Percentiles rank a stretch among this genome's conserved stretches.
These are phyloP conservation scores for Nematopogon swammerdamellus DNA, from an alignment of 2,888 invertebrate species.

Conservation along the genomic window DNA sequence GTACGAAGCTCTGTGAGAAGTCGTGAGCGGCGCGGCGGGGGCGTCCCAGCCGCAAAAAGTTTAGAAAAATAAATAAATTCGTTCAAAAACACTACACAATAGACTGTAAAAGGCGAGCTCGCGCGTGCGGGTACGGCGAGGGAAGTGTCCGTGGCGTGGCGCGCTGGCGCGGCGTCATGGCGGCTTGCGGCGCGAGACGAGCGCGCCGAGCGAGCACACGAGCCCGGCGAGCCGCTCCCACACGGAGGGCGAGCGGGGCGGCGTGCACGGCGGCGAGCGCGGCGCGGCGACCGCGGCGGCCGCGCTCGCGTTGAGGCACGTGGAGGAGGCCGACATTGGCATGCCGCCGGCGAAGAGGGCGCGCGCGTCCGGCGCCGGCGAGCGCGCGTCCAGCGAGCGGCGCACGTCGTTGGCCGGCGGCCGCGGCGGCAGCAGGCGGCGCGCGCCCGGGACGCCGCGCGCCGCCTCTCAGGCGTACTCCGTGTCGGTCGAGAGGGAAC, in stretches of 20 bases:
- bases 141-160: conserved; percentile 17
- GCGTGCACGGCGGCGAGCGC: conserved; percentile 4
- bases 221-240: conserved; percentile 37
- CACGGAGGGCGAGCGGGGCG: conserved; percentile 22
- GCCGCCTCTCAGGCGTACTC: conserved; percentile 65
- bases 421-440: conserved; percentile 6
- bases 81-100: conserved; percentile 45
- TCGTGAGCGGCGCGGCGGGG: conserved; percentile 41
- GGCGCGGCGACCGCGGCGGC: background rate
- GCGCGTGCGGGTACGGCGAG: conserved; percentile 7
- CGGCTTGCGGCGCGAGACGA: conserved; percentile 25
- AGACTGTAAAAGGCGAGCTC: background rate
- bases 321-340: conserved; percentile 2
- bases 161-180: conserved; percentile 21
- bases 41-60: conserved; percentile 54
- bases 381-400: background rate
- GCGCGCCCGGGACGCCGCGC: conserved; percentile 5
- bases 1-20: conserved; percentile 22
- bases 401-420: background rate
- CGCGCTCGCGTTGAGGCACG: conserved; percentile 4
- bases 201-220: conserved; percentile 36
- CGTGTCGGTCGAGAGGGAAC: conserved; percentile 65
- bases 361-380: background rate
- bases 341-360: conserved; percentile 1
- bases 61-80: conserved; percentile 57